These are phyloP conservation scores for Notamacropus eugenii DNA, from an alignment of 2,797 vertebrate species.

Conservation along the genomic window DNA sequence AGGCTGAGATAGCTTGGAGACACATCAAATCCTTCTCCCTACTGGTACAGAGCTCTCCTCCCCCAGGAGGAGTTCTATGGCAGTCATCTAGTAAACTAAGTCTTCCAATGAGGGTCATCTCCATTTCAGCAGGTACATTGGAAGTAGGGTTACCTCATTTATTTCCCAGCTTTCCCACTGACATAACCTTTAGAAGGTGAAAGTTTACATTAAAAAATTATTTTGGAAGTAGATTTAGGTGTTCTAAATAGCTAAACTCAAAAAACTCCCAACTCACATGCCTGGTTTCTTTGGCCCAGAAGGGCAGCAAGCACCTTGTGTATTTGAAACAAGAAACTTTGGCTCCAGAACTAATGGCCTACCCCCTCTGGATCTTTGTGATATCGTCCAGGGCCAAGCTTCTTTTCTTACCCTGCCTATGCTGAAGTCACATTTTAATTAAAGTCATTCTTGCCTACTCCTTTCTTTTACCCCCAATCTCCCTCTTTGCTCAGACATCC, in stretches of 20 bases:
- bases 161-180: constrained; percentile 62
- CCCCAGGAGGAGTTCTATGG: constrained; percentile 11
- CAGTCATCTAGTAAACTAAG: background rate
- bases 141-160: constrained; percentile 56
- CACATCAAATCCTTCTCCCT: constrained; percentile 55
- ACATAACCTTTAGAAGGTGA: constrained; percentile 69
- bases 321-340: constrained; percentile 46
- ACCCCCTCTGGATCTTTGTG: constrained; percentile 9
- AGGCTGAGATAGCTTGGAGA: constrained; percentile 24
- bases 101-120: constrained; percentile 3
- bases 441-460: constrained; percentile 32
- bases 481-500: constrained; percentile 44
- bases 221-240: constrained; percentile 72
- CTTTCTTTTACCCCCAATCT: constrained; percentile 33
- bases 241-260: constrained; percentile 60
- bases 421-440: constrained; percentile 53
- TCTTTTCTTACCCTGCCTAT: background rate
- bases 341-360: constrained; percentile 6
- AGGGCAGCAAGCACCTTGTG: background rate
- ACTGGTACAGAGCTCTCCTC: constrained; percentile 50
- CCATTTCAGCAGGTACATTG: constrained; percentile 22
- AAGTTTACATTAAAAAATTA: constrained; percentile 63
- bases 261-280: background rate
- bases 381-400: background rate
- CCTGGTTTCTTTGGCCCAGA: constrained; percentile 12